Percentiles rank a stretch among this genome's conserved stretches.
phyloP scores from a whole-genome alignment of 1,140 invertebrate species.

The Heliconius congener region DNA sequence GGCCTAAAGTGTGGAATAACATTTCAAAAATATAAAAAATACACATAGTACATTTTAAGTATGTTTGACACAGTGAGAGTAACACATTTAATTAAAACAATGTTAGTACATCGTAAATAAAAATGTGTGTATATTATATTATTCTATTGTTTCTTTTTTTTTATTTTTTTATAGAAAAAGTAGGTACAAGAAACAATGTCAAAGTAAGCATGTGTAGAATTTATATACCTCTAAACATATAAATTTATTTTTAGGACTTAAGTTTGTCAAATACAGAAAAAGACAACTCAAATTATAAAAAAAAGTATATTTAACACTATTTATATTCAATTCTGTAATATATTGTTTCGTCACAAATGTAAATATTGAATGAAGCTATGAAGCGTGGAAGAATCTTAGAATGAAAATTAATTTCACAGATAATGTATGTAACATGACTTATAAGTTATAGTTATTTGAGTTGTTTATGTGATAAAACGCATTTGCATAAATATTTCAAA shows the following conservation, averaged over 20 bases:
- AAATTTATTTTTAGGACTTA: too few species aligned
- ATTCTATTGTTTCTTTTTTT: background rate
- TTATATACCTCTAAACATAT: too few species aligned
- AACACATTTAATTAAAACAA: background rate
- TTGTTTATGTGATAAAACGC: constrained; percentile 15
- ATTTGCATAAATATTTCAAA: constrained; percentile 23
- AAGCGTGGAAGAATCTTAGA: constrained; percentile 21
- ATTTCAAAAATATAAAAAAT: too few species aligned
- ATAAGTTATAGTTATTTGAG: background rate
- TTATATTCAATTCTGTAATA: too few species aligned
- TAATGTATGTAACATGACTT: background rate
- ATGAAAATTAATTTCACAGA: constrained; percentile 21
- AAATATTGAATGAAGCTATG: constrained; percentile 15
- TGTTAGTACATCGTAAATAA: background rate
- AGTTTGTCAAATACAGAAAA: too few species aligned
- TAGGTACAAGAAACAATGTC: too few species aligned
- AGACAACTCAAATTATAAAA: too few species aligned
- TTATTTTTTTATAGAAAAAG: too few species aligned
- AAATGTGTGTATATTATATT: constrained; percentile 8
- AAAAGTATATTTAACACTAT: too few species aligned
- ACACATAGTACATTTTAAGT: background rate
- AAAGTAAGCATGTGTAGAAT: too few species aligned
- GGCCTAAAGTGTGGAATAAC: too few species aligned
- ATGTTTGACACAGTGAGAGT: background rate
- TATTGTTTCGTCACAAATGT: background rate